phyloP scores from a whole-genome alignment of 2,113 vertebrate genomes.

The Phasianus colchicus region DNA sequence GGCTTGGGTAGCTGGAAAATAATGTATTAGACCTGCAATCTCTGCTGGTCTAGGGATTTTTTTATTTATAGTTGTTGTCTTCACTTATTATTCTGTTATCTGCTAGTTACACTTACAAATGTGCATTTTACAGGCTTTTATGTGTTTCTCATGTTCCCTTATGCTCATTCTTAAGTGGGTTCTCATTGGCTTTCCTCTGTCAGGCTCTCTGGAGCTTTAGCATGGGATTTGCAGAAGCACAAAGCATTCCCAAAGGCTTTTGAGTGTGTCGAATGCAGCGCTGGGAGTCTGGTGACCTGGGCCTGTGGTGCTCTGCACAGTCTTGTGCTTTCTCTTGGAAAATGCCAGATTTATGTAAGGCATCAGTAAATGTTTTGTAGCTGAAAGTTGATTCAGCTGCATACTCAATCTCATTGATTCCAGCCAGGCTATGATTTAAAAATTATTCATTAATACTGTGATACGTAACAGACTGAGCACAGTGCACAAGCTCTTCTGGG shows the following conservation, averaged over 20 bases:
- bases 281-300: neutral
- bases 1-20: constrained; percentile 6
- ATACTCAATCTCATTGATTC: neutral
- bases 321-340: neutral
- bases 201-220: neutral
- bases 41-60: neutral
- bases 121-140: neutral
- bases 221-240: neutral
- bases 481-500: neutral
- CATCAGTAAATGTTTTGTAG: neutral
- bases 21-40: constrained; percentile 9
- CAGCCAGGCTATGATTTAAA: neutral
- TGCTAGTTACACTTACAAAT: neutral
- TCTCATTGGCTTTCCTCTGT: constrained; percentile 9
- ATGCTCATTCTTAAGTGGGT: neutral
- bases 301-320: neutral
- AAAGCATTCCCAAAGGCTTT: neutral
- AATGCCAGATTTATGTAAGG: neutral
- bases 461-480: neutral
- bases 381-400: neutral
- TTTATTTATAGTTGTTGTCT: neutral
- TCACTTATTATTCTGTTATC: neutral
- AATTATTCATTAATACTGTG: constrained; percentile 15
- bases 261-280: neutral
- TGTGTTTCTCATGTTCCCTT: neutral